These are phyloP conservation scores for Onthophagus sagittarius DNA, from an alignment of 2,888 invertebrate species.

Conservation along the genomic window DNA sequence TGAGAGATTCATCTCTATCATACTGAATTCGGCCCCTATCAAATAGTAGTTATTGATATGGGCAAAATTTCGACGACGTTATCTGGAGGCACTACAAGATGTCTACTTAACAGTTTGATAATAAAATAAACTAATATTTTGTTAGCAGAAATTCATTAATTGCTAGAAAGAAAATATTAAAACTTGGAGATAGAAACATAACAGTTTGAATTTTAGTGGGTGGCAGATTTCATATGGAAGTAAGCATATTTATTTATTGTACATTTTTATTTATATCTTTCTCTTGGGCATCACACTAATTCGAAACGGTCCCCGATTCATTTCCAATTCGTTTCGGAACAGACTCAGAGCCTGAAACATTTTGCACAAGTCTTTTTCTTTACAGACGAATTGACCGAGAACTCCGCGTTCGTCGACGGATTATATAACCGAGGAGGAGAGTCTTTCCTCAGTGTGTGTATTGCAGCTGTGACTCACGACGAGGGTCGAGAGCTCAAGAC, in stretches of 20 bases:
- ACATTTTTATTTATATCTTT: neutral
- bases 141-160: too few relatives aligned
- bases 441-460: neutral
- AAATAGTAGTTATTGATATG: too few relatives aligned
- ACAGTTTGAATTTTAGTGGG: too few relatives aligned
- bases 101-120: too few relatives aligned
- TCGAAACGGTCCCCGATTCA: neutral
- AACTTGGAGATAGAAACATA: too few relatives aligned
- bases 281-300: neutral
- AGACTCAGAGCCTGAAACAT: neutral
- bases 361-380: neutral
- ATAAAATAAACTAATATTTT: too few relatives aligned
- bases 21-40: too few relatives aligned
- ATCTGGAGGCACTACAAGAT: too few relatives aligned
- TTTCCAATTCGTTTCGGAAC: neutral
- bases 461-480: constrained; percentile 21
- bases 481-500: constrained; percentile 16
- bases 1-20: too few relatives aligned
- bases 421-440: neutral
- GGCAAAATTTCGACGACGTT: too few relatives aligned
- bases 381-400: neutral
- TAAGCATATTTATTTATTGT: neutral
- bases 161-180: too few relatives aligned
- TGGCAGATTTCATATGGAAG: too few relatives aligned
- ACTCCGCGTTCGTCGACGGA: neutral